Evolutionary conservation across 2,888 invertebrate genomes (phyloP).

Genomic region (Caenorhabditis virilis): DNA sequence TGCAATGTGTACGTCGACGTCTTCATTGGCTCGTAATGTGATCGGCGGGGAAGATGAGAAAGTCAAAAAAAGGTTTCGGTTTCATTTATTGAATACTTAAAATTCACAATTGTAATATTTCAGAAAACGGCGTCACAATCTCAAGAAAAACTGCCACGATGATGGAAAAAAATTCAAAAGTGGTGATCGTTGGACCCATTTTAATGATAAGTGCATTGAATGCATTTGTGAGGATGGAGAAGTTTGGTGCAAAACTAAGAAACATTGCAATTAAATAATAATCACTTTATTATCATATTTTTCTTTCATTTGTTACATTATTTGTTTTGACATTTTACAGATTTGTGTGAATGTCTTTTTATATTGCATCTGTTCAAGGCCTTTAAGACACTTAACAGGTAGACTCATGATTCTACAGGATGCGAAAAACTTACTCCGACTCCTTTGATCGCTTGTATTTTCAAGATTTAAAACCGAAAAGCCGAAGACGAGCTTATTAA

Average conservation of each 20-base stretch:
- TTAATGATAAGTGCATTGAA: constrained; percentile 43
- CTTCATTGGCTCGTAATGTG: constrained; percentile 18
- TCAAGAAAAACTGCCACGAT: constrained; percentile 11
- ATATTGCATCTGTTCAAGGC: no score
- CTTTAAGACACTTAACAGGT: no score
- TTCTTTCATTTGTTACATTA: no score
- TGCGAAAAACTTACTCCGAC: no score
- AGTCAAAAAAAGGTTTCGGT: no score
- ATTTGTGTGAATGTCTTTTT: no score
- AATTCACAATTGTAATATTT: constrained; percentile 2
- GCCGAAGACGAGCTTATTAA: no score
- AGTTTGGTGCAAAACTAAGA: constrained; percentile 41
- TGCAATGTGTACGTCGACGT: constrained; percentile 28
- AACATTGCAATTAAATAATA: constrained; percentile 12
- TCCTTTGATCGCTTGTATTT: no score
- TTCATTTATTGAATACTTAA: constrained; percentile 19
- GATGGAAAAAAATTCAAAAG: constrained; percentile 28
- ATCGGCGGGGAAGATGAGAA: constrained; percentile 30
- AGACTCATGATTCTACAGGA: no score
- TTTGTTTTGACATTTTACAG: no score
- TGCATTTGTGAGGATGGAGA: constrained; percentile 56
- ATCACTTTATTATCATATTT: no score
- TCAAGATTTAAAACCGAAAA: no score
- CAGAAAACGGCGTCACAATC: constrained; percentile 5
- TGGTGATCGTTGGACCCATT: constrained; percentile 46